Evolutionary conservation across 2,888 invertebrate genomes (phyloP).

Genomic region (Caenorhabditis sp.): DNA sequence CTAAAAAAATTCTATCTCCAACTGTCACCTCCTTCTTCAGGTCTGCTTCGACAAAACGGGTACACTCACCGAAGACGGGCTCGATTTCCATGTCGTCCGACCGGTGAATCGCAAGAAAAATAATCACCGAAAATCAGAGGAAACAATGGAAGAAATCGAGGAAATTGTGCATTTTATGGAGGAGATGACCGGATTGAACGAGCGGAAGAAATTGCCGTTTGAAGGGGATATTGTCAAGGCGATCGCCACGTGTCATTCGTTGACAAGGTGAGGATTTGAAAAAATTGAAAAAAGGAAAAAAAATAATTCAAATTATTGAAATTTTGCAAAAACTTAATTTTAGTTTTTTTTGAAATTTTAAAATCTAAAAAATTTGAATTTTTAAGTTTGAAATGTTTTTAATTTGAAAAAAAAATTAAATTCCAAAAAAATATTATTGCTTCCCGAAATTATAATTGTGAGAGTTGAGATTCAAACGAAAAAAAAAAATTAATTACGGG

Average conservation of each 20-base stretch:
- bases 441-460: no score
- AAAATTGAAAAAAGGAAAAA: no score
- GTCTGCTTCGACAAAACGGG: conserved; percentile 85
- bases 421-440: no score
- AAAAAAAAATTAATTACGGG: no score
- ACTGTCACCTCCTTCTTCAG: no score
- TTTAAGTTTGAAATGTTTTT: no score
- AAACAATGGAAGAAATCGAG: not conserved
- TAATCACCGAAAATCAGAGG: not conserved
- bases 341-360: conserved; percentile 1
- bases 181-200: conserved; percentile 74
- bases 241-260: conserved; percentile 79
- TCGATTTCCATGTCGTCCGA: conserved; percentile 80
- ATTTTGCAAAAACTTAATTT: no score
- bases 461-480: no score
- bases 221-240: conserved; percentile 77
- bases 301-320: no score
- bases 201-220: conserved; percentile 68
- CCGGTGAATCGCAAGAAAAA: conserved; percentile 36
- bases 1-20: no score
- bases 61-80: conserved; percentile 83
- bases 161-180: conserved; percentile 36
- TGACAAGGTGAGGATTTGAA: conserved; percentile 74
- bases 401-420: no score
- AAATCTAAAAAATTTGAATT: not conserved